Conservation (phyloP, 2,888 invertebrate species). For the Rhaphigaster nebulosa region DNA sequence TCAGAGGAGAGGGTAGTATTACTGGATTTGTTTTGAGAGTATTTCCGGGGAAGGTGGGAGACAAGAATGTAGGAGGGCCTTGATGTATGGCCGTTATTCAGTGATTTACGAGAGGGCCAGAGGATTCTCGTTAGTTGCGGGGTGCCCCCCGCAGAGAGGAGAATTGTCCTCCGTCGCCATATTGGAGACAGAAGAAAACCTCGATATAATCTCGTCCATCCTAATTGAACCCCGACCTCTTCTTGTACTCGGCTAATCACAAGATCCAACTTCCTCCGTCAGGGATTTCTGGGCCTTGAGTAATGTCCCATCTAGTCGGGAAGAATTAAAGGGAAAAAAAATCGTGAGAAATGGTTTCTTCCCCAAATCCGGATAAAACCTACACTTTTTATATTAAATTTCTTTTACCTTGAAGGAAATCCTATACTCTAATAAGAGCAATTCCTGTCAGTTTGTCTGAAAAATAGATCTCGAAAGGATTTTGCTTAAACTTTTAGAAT, state of each 20-base stretch:
- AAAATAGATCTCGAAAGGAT: background rate
- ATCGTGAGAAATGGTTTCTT: constrained; percentile 2
- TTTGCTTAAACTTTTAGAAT: background rate
- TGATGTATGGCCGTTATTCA: constrained; percentile 47
- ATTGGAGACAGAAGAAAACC: constrained; percentile 40
- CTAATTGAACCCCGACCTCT: constrained; percentile 47
- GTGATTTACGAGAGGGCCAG: constrained; percentile 49
- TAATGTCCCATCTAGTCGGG: constrained; percentile 18
- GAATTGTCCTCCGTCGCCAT: constrained; percentile 23
- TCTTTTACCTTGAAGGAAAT: background rate
- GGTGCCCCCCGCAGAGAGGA: constrained; percentile 14
- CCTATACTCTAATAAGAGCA: background rate
- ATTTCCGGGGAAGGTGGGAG: constrained; percentile 32
- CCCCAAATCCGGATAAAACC: background rate
- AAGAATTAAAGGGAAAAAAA: constrained; percentile 9
- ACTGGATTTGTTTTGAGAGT: constrained; percentile 36
- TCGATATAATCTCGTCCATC: constrained; percentile 42
- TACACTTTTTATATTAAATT: background rate
- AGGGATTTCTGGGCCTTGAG: constrained; percentile 20
- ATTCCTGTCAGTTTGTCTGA: background rate
- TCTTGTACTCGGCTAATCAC: constrained; percentile 38
- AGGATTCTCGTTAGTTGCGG: constrained; percentile 45
- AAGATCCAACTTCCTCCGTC: background rate
- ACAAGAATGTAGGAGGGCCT: constrained; percentile 47
- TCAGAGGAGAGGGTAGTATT: background rate